A percentile compares a stretch with the other conserved stretches of the same genome.
Conservation (phyloP, 2,888 invertebrate species). For the Dryomyza anilis region DNA sequence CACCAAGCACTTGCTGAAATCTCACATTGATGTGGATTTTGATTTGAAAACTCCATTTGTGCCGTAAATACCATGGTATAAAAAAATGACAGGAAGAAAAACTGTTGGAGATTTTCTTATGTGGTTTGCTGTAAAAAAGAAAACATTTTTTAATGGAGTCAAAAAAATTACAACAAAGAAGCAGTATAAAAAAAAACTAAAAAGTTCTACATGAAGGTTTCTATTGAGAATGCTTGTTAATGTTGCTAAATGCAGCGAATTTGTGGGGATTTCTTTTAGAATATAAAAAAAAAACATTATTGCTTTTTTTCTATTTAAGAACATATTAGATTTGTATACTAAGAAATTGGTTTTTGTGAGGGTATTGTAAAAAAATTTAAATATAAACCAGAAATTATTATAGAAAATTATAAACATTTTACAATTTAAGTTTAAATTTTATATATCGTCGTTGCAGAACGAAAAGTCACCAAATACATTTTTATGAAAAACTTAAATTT, state of each 20-base stretch:
- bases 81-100: background rate
- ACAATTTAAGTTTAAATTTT: no score
- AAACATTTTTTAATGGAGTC: slow-evolving; percentile 14
- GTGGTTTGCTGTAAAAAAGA: background rate
- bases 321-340: no score
- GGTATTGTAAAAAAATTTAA: no score
- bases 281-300: no score
- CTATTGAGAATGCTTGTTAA: background rate
- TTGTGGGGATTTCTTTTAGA: background rate
- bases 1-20: background rate
- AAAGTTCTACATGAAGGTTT: background rate
- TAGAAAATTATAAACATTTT: no score
- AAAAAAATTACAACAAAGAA: background rate
- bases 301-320: no score
- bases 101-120: background rate
- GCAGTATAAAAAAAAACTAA: background rate
- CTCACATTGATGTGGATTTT: background rate
- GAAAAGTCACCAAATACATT: no score
- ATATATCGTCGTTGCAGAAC: no score
- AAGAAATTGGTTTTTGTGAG: no score
- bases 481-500: no score
- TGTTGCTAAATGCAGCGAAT: background rate
- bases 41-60: background rate
- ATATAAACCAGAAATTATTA: no score
- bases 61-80: background rate